Evolutionary conservation across 2,888 invertebrate species (phyloP), one percentile per base, ranked within the genome.

Genomic region (Rotaria socialis): DNA sequence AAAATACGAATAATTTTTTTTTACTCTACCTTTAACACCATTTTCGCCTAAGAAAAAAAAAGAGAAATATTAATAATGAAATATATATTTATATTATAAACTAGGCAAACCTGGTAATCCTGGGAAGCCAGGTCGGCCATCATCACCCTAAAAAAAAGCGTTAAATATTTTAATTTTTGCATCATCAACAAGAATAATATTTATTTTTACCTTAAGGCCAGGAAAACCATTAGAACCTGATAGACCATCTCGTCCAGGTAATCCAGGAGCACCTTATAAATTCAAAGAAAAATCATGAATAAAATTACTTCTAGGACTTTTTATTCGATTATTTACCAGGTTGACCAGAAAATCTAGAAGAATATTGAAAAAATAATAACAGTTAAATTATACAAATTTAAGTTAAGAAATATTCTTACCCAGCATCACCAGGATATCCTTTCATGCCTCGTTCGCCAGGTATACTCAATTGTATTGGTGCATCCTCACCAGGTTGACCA

Each of bases 11-110:
- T 35, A 35, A 2, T 1, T 35, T 35, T 1, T 35, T 35, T 27
- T 6, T 35, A 14, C 2, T 43, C 41, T 80, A 80, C 80, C 80
- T 80, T 80, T 80, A 14, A 80, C 80, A 80, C 80, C 80, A 80
- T 43, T 43, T 80, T 80, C 80, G 41, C 74, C 74, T 74, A 41
- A 74, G 10, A 41, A 41, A 11, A 41, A 11, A 41, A 41, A 74
- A 41, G 50, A 14, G 50, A 74, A 41, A n/a, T 6, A 7, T 60
- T 60, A 1, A 60, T 11, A 19, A 27, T 10, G 8, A 10, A 10
- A 60, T 60, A 60, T n/a, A 56, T 19, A 56, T 35, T 35, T 60
- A 67, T 27, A 41, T 8, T 2, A 41, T 8, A 2, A 24, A 8
- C 19, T 74, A 22, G 41, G 41, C 74, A 8, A 6, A 74, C 80